Evolutionary conservation across 2,113 vertebrate species (phyloP), one percentile per base, ranked within the genome.

Genomic region (Leptocoma aspasia): DNA sequence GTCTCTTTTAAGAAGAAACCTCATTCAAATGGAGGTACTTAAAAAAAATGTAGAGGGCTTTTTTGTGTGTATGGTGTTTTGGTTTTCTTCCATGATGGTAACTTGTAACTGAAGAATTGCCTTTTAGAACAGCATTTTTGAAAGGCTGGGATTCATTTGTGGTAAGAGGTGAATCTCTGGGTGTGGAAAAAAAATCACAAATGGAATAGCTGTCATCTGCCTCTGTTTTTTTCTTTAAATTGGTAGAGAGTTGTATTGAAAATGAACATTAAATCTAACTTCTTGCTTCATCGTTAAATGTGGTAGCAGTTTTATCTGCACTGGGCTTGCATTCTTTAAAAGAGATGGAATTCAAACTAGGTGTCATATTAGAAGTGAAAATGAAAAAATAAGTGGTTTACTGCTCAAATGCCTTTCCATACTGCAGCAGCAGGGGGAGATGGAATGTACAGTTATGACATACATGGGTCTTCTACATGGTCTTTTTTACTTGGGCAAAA

Each of bases 1-100:
- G 98, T 99, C 44, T 99, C 99, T 77, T 99, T 98, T 97, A 99
- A 98, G 97, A 99, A 98, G 97, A 99, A 98, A 66, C 92, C 97
- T 86, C 98, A 98, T 93, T 93, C 98, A 35, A 99, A 98, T 81
- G 98, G 98, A 90, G 99, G 99, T 99, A 97, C 81, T 94, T 96
- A 73, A 78, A 71, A 39, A 24, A 26, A 82, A 14, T 11, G 4
- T 63, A 15, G 26, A 16, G 18, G 15, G 31, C 7, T 44, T 39
- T 72, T 76, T 54, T 61, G 17, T 69, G 30, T 63, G 18, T 63
- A 14, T 12, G 22, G 5, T 19, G 13, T 20, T 56, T 54, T 52
- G 24, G 2, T 61, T 35, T 79, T 61, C 83, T 70, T 52, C 37
- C 6, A 10, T 61, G 35, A 15, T 72, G 26, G 20, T 61, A 72